phyloP scores from a whole-genome alignment of 2,888 invertebrate species.

The Hetaerina titia region DNA sequence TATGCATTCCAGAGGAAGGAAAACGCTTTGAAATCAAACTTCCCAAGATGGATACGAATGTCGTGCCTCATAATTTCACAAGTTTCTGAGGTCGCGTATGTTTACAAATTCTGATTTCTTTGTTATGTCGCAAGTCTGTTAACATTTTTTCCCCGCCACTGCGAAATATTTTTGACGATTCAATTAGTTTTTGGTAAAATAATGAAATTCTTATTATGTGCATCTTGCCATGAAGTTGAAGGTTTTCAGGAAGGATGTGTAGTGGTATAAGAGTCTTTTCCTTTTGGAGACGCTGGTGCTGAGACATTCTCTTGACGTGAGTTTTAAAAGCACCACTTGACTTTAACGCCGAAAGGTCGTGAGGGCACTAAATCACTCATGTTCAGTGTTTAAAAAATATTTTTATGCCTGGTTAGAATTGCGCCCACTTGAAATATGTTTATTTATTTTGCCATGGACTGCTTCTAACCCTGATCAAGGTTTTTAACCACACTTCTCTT shows the following conservation, averaged over 20 bases:
- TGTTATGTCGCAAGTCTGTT: too few relatives aligned
- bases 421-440: not conserved
- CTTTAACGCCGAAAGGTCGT: conserved; percentile 3
- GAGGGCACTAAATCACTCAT: conserved; percentile 19
- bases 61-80: too few relatives aligned
- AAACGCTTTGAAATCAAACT: too few relatives aligned
- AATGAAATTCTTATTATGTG: not conserved
- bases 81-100: too few relatives aligned
- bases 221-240: not conserved
- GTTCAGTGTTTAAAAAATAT: not conserved
- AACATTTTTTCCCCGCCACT: too few relatives aligned
- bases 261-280: not conserved
- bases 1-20: too few relatives aligned
- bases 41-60: too few relatives aligned
- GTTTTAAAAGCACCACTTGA: not conserved
- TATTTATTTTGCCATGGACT: not conserved
- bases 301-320: conserved; percentile 19
- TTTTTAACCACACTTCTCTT: not conserved
- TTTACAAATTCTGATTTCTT: too few relatives aligned
- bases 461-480: not conserved
- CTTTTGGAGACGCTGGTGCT: not conserved
- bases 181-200: not conserved
- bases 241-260: not conserved
- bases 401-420: not conserved
- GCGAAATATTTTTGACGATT: too few relatives aligned